Percentiles rank a stretch among this genome's conserved stretches.
Conservation (phyloP, 2,113 vertebrate species). For the Antechinus flavipes region DNA sequence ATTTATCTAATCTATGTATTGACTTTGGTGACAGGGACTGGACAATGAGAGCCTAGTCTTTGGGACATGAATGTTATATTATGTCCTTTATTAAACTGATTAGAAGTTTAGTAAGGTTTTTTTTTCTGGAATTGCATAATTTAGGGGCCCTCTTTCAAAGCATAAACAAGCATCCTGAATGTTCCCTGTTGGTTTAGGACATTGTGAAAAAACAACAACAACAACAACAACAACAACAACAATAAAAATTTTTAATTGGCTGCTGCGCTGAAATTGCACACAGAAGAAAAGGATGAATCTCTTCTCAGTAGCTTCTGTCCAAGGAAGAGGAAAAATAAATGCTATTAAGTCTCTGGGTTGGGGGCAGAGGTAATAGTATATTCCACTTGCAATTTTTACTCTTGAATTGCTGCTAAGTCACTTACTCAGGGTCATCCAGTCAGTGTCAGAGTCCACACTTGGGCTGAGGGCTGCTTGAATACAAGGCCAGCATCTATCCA, state of each 20-base stretch:
- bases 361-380: not conserved
- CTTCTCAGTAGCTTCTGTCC: not conserved
- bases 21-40: not conserved
- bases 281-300: not conserved
- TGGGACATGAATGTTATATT: not conserved
- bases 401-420: not conserved
- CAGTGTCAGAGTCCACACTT: not conserved
- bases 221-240: not conserved
- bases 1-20: not conserved
- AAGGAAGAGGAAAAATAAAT: not conserved
- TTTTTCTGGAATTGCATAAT: not conserved
- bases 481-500: not conserved
- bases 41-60: not conserved
- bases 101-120: not conserved
- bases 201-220: not conserved
- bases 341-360: not conserved
- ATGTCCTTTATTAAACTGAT: not conserved
- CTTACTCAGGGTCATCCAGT: not conserved
- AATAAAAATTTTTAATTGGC: not conserved
- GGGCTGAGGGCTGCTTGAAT: not conserved
- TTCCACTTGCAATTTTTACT: not conserved
- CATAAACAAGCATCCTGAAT: not conserved
- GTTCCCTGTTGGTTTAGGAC: not conserved
- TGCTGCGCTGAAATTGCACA: not conserved
- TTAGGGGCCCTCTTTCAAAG: not conserved